Evolutionary conservation across 2,797 vertebrate genomes (phyloP), one percentile per base, ranked within the genome.

Genomic region (Pogonophryne albipinna): DNA sequence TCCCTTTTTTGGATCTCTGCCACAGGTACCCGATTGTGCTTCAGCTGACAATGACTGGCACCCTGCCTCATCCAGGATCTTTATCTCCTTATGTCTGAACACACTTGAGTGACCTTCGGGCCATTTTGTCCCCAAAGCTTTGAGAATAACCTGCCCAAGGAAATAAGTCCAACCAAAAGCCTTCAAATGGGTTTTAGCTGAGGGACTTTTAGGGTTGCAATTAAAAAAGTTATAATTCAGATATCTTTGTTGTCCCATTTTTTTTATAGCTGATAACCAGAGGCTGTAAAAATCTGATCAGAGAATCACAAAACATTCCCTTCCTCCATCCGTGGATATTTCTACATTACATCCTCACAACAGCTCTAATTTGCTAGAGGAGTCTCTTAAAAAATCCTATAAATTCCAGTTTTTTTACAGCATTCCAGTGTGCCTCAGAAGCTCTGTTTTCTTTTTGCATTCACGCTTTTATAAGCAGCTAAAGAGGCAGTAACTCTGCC

Each of bases 391-490:
- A 83, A 77, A 71, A 76, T 77, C 56, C 71, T 57, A 71, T 74
- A 79, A 78, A 76, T 85, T 61, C 7, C 34, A 9, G 34, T 8
- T 69, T 79, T 76, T 38, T 80, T 73, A 63, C 73, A 83, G 70
- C 63, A 68, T 87, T 68, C 57, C 67, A 67, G 71, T 67, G 65
- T 23, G 66, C 66, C 82, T 80, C 46, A 71, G 68, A 85, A 85
- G 73, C 83, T 76, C 70, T 79, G 66, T 84, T 87, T 82, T 67
- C 71, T 64, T 85, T 52, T 83, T 83, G 67, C 71, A 75, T 83
- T 85, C 49, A 79, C 45, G 77, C 82, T 86, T 90, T 89, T 82
- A 85, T 82, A 79, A 89, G 86, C 79, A 86, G 78, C 87, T 87
- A 75, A 89, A 79, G 79, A 90, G 76, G 82, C 80, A 69, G 77